These are phyloP conservation scores for Cyanocitta stelleri DNA, from an alignment of 2,113 vertebrate species.

Conservation along the genomic window DNA sequence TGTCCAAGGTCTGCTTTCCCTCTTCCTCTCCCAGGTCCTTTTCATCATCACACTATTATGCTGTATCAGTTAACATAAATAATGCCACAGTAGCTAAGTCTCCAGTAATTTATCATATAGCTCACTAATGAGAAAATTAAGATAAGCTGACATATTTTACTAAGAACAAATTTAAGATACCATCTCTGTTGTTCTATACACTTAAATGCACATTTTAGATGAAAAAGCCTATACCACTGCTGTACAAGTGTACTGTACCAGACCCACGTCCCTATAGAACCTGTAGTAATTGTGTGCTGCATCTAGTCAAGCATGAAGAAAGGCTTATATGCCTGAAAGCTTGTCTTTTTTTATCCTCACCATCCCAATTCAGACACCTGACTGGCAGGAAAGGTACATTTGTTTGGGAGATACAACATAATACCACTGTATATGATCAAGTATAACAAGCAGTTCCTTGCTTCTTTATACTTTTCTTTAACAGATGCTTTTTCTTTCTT, in stretches of 20 bases:
- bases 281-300: not conserved
- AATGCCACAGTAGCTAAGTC: not conserved
- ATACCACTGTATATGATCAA: rapidly evolving
- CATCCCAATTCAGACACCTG: not conserved
- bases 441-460: not conserved
- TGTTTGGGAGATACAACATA: not conserved
- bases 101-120: not conserved
- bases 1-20: not conserved
- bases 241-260: not conserved
- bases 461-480: not conserved
- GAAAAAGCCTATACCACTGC: not conserved
- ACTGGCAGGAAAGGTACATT: not conserved
- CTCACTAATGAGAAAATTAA: not conserved
- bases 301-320: not conserved
- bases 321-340: not conserved
- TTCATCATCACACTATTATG: not conserved
- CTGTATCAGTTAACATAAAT: not conserved
- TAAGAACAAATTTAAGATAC: not conserved
- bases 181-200: not conserved
- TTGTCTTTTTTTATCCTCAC: not conserved
- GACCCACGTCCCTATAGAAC: rapidly evolving
- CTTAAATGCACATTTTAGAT: not conserved
- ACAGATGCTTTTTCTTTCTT: not conserved
- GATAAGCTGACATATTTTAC: not conserved
- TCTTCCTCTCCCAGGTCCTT: not conserved